Percentiles rank a stretch among this genome's conserved stretches.
Evolutionary conservation across 2,113 vertebrate species (phyloP).

Genomic region (Agelaius tricolor): DNA sequence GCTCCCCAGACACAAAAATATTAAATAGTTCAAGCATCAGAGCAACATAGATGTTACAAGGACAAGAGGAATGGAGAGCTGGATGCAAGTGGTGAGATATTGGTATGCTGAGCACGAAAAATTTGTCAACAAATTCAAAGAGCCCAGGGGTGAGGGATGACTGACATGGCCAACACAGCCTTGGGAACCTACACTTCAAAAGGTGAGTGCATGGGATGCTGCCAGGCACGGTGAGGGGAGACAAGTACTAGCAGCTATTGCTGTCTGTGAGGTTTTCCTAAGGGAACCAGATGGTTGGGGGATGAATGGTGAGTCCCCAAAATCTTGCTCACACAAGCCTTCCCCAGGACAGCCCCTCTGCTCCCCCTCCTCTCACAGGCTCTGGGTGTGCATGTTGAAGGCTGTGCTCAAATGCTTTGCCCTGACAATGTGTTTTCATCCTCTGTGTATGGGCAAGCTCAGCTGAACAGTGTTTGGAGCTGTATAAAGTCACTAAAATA

Average conservation of each 20-base stretch:
- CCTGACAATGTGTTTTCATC: neutral
- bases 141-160: neutral
- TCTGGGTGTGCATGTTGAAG: fast-evolving
- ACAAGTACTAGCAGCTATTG: neutral
- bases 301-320: fast-evolving
- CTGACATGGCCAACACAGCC: neutral
- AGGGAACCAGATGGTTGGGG: neutral
- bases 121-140: neutral
- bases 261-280: neutral
- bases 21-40: neutral
- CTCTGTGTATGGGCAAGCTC: neutral
- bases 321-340: neutral
- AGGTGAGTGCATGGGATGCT: neutral
- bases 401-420: neutral
- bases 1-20: neutral
- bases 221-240: neutral
- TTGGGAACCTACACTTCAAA: conserved; percentile 13
- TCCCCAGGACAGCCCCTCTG: neutral
- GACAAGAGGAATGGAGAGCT: neutral
- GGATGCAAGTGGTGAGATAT: neutral
- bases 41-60: neutral
- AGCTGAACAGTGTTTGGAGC: neutral
- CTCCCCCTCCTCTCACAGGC: fast-evolving
- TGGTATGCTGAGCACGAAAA: neutral
- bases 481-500: neutral